Conservation (phyloP, 1,140 invertebrate genomes). For the Venustaconcha ellipsiformis region DNA sequence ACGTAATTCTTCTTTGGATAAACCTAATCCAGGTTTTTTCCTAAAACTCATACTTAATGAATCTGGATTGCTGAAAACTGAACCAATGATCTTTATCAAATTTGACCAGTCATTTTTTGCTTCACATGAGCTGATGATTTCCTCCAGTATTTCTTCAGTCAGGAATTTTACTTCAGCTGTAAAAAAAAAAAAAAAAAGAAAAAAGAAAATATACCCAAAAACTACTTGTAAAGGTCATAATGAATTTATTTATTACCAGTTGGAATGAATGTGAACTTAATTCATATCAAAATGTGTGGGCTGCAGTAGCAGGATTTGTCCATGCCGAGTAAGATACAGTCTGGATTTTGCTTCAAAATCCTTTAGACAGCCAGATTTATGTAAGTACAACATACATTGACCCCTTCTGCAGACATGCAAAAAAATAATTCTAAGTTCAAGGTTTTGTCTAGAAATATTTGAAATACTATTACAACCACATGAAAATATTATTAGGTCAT, state of each 20-base stretch:
- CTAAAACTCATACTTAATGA: constrained; percentile 79
- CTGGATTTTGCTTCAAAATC: too few species aligned
- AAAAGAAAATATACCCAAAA: constrained; percentile 3
- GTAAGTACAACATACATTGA: too few species aligned
- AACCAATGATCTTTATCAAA: constrained; percentile 78
- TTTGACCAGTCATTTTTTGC: constrained; percentile 75
- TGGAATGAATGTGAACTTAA: neutral
- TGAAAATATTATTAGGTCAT: too few species aligned
- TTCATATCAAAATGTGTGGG: neutral
- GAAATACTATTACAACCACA: too few species aligned
- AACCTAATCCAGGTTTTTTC: constrained; percentile 42
- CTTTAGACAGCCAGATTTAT: too few species aligned
- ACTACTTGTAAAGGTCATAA: neutral
- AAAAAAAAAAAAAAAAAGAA: constrained; percentile 32
- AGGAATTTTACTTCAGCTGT: constrained; percentile 63
- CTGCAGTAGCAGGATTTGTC: too few species aligned
- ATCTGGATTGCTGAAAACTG: constrained; percentile 81
- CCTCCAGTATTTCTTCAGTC: constrained; percentile 76
- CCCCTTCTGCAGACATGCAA: too few species aligned
- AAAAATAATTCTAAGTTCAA: too few species aligned
- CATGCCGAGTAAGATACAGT: too few species aligned
- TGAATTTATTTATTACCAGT: neutral
- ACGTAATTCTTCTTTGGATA: constrained; percentile 78
- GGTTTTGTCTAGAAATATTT: too few species aligned
- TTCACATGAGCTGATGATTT: constrained; percentile 78